Conservation (phyloP, 2,113 vertebrate species). For the Micronycteris hirsuta region DNA sequence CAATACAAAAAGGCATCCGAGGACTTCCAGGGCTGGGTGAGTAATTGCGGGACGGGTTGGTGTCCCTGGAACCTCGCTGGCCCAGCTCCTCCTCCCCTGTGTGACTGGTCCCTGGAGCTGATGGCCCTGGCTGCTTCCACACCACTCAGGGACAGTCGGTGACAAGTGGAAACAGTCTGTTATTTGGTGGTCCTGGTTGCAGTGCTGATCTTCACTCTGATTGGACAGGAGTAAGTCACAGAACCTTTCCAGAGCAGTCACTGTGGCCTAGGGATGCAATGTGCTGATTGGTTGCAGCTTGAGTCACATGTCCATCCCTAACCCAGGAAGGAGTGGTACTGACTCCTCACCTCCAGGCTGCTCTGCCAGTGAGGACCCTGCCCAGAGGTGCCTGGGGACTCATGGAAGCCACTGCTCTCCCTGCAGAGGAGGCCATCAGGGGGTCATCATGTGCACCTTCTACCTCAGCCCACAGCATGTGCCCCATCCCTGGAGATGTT, state of each 20-base stretch:
- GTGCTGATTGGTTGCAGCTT: background rate
- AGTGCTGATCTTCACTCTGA: background rate
- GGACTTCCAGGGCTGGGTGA: background rate
- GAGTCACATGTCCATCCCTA: background rate
- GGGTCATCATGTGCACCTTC: background rate
- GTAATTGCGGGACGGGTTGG: background rate
- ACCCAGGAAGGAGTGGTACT: fast-evolving
- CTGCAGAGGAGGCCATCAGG: background rate
- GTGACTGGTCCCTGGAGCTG: background rate
- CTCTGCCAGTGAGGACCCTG: too few relatives aligned
- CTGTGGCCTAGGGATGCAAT: background rate
- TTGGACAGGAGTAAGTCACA: background rate
- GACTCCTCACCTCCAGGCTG: fast-evolving
- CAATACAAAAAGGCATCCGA: background rate
- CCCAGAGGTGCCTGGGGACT: fast-evolving
- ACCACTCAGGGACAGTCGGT: too few relatives aligned
- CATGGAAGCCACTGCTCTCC: background rate
- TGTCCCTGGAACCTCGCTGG: fast-evolving
- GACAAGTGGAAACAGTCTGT: background rate
- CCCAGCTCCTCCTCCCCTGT: background rate
- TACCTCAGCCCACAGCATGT: background rate
- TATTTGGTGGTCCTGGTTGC: background rate
- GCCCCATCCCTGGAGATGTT: background rate
- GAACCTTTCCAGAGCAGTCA: background rate
- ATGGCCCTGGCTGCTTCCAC: too few relatives aligned